Evolutionary conservation across 2,113 vertebrate species (phyloP), one percentile per base, ranked within the genome.

Genomic region (Chitala chitala): DNA sequence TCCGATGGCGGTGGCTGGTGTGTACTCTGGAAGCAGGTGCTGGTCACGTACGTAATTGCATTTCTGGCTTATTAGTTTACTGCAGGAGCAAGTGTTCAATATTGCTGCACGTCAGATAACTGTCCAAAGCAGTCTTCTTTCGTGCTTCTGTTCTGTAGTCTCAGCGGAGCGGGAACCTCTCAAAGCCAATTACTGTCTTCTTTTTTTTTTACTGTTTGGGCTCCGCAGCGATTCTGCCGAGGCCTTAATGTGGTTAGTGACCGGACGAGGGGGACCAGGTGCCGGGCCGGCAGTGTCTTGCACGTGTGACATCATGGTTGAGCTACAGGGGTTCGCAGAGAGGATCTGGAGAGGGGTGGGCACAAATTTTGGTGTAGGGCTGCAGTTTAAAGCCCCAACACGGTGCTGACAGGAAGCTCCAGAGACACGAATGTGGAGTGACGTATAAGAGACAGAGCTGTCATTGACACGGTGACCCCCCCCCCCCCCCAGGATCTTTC

Each of bases 391-490:
- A 20, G 48, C 20, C 48, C 8, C 12, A 10, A 8, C 2, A 8
- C 20, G 42, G 10, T 48, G 42, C 24, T 29, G 81, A 79, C 81
- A 82, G 85, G 81, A 82, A 82, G 78, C 12, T 17, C 63, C 56
- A 76, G 40, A 68, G 71, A 74, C 77, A 72, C 74, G 75, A 63
- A 46, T 8, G 13, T 38, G 59, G 17, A 61, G 31, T 56, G 58
- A 69, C 26, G 4, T 22, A 58, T 10, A 36, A 46, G 54, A 69
- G 54, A 63, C 38, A 53, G 48, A 38, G 31, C 55, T 53, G 3
- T 24, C 71, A 65, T 66, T 56, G 46, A 72, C 24, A 15, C 69
- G 40, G 26, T 59, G 69, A 68, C 65, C 12, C 22, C 26, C 29
- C 2, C 3, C 8, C 33, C 29, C 26, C 68, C 68, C 12, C 29